Evolutionary conservation across 2,113 vertebrate species (phyloP).

Genomic region (Scatophagus argus): DNA sequence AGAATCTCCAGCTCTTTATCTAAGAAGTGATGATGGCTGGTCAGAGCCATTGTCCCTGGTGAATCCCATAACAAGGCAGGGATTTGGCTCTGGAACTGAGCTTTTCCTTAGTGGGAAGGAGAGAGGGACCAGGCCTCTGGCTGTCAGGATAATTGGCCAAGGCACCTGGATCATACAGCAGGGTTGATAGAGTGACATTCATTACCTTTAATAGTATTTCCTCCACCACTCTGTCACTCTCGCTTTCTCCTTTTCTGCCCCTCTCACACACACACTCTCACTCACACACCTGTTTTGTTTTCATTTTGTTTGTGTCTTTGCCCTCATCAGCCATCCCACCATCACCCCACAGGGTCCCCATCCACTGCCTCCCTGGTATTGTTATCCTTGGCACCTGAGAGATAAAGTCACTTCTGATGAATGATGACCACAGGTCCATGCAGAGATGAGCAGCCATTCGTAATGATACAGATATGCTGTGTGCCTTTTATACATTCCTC

Average conservation of each 20-base stretch:
- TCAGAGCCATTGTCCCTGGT: conserved; percentile 45
- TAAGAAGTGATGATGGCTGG: conserved; percentile 62
- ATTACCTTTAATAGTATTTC: conserved; percentile 67
- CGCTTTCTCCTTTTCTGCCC: conserved; percentile 14
- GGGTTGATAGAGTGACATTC: conserved; percentile 67
- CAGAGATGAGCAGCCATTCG: conserved; percentile 63
- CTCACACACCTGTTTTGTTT: neutral
- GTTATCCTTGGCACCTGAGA: conserved; percentile 77
- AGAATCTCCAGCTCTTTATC: conserved; percentile 52
- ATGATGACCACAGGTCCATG: conserved; percentile 62
- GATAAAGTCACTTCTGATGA: conserved; percentile 77
- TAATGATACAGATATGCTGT: conserved; percentile 66
- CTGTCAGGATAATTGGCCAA: conserved; percentile 71
- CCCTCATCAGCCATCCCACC: conserved; percentile 44
- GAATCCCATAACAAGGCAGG: conserved; percentile 67
- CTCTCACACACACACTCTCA: neutral
- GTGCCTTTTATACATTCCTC: conserved; percentile 65
- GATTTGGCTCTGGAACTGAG: conserved; percentile 54
- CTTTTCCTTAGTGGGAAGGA: conserved; percentile 40
- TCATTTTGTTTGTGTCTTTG: conserved; percentile 50
- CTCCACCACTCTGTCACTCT: conserved; percentile 61
- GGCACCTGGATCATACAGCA: conserved; percentile 67
- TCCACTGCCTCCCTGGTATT: conserved; percentile 53
- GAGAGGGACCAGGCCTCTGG: conserved; percentile 59
- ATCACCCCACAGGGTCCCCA: conserved; percentile 37